phyloP scores from a whole-genome alignment of 2,797 vertebrate species.

The Triplophysa bombifrons region DNA sequence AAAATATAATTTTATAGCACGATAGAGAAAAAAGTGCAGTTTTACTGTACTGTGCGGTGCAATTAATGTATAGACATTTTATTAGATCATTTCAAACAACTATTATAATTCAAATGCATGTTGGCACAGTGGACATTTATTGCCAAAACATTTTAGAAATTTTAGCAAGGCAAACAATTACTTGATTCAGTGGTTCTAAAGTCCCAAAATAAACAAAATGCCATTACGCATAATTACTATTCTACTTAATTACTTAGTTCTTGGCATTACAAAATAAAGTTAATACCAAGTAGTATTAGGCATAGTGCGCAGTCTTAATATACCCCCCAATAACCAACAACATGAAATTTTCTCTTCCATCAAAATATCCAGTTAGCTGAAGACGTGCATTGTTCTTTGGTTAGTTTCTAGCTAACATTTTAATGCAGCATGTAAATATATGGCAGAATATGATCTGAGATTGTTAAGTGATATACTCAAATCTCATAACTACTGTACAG shows the following conservation, averaged over 20 bases:
- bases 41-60: background rate
- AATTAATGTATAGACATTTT: conserved; percentile 13
- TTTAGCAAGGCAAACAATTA: background rate
- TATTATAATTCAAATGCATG: background rate
- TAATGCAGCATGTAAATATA: background rate
- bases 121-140: background rate
- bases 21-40: background rate
- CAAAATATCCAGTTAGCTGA: background rate
- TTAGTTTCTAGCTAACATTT: background rate
- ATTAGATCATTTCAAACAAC: background rate
- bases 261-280: background rate
- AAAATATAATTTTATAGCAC: background rate
- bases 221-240: background rate
- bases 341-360: background rate
- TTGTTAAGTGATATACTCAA: background rate
- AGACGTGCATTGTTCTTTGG: conserved; percentile 23
- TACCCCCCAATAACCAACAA: background rate
- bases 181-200: background rate
- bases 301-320: background rate
- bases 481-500: background rate
- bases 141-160: background rate
- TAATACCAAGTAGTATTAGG: background rate
- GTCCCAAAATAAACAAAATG: background rate
- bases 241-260: background rate
- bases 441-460: background rate